phyloP scores from a whole-genome alignment of 2,113 vertebrate species.

The Sula dactylatra region DNA sequence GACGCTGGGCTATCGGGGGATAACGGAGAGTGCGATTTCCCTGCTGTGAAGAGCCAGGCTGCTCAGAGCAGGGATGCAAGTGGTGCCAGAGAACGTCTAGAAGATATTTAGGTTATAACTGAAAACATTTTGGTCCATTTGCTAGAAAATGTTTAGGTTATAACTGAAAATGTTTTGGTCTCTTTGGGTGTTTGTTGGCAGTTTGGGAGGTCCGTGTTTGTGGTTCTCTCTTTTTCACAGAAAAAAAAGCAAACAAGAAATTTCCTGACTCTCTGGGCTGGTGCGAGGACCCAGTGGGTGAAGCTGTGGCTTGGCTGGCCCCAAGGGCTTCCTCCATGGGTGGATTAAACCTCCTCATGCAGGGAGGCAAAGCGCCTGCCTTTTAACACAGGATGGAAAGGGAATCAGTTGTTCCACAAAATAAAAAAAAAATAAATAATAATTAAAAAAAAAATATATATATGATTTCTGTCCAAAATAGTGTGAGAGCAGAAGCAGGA shows the following conservation, averaged over 20 bases:
- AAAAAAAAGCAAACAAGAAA: background rate
- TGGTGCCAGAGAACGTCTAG: background rate
- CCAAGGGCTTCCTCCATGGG: accelerated
- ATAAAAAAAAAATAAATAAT: background rate
- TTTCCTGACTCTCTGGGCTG: background rate
- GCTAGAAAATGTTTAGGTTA: background rate
- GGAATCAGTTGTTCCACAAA: background rate
- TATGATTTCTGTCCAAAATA: background rate
- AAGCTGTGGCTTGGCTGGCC: background rate
- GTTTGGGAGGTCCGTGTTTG: background rate
- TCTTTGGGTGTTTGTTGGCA: background rate
- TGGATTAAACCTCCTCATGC: background rate
- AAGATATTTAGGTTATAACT: background rate
- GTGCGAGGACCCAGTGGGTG: background rate
- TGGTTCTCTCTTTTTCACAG: background rate
- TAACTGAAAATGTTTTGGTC: background rate
- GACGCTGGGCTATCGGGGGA: accelerated
- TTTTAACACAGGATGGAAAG: background rate
- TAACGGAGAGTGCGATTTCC: background rate
- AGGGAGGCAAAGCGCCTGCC: background rate
- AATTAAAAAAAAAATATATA: background rate
- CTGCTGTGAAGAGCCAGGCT: background rate
- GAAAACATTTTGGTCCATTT: background rate
- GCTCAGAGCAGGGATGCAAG: background rate
- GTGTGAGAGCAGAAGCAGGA: background rate